phyloP scores from a whole-genome alignment of 2,888 invertebrate species.

The Parasteatoda lunata region DNA sequence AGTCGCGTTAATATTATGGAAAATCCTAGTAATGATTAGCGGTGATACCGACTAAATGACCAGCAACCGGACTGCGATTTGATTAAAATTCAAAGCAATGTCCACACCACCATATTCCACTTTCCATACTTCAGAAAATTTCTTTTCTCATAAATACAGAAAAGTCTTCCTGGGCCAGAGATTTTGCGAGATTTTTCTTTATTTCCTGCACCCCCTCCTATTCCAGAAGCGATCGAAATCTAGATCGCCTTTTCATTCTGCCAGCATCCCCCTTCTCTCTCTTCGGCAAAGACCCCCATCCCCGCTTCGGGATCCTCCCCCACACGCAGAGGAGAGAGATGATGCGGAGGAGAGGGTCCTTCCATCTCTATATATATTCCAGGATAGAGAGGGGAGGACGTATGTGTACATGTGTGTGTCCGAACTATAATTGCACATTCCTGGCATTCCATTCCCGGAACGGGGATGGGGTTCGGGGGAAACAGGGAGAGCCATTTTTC shows the following conservation, averaged over 20 bases:
- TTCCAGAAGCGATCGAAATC: slow-evolving; percentile 35
- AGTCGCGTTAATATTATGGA: too few species aligned
- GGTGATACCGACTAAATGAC: too few species aligned
- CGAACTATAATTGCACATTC: slow-evolving; percentile 69
- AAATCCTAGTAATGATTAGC: too few species aligned
- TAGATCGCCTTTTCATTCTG: slow-evolving; percentile 6
- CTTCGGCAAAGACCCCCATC: not conserved
- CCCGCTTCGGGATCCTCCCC: slow-evolving; percentile 8
- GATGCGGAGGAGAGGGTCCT: not conserved
- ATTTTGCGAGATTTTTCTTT: too few species aligned
- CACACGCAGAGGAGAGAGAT: not conserved
- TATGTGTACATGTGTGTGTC: slow-evolving; percentile 53
- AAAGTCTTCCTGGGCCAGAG: too few species aligned
- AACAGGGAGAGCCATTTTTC: slow-evolving; percentile 51
- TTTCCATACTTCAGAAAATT: not conserved
- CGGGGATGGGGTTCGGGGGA: slow-evolving; percentile 78
- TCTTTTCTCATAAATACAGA: too few species aligned
- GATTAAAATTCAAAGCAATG: not conserved
- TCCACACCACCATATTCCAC: not conserved
- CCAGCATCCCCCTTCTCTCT: not conserved
- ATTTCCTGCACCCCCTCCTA: not conserved
- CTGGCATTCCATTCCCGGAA: slow-evolving; percentile 72
- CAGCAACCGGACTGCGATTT: too few species aligned
- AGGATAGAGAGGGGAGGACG: slow-evolving; percentile 18
- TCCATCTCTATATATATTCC: slow-evolving; percentile 20